phyloP scores from a whole-genome alignment of 2,113 vertebrate genomes.

The Aix galericulata region DNA sequence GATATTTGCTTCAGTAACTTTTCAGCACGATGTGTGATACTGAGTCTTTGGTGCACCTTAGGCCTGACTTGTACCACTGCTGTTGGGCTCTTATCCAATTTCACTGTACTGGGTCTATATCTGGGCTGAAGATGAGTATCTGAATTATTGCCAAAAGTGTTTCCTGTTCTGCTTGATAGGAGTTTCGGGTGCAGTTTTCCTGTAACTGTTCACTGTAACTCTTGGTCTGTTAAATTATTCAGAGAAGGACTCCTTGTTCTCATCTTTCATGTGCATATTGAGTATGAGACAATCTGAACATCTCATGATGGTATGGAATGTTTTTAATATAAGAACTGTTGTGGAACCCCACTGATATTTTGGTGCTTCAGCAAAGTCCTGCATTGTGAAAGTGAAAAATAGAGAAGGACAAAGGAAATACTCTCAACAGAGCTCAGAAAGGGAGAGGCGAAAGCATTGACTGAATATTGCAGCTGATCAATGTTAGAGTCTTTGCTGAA shows the following conservation, averaged over 20 bases:
- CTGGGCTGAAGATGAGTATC: background rate
- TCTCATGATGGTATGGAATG: background rate
- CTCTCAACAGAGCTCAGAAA: background rate
- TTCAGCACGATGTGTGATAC: background rate
- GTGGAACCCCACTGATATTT: background rate
- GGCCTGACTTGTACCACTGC: background rate
- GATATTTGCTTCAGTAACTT: background rate
- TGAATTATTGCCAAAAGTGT: background rate
- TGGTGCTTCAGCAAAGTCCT: background rate
- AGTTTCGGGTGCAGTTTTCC: background rate
- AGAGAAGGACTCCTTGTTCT: background rate
- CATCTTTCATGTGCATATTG: background rate
- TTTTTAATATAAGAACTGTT: background rate
- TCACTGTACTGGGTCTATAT: background rate
- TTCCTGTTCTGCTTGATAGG: background rate
- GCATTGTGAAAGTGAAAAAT: background rate
- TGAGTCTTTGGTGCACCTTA: background rate
- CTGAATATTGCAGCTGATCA: background rate
- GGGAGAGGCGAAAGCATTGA: accelerated
- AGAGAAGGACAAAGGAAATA: background rate
- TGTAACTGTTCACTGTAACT: background rate
- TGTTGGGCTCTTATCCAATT: background rate
- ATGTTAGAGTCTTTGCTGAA: background rate
- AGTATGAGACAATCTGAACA: background rate
- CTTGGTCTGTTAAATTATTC: background rate